Conservation (phyloP, 1,140 invertebrate species). For the Leptopilina boulardi region DNA sequence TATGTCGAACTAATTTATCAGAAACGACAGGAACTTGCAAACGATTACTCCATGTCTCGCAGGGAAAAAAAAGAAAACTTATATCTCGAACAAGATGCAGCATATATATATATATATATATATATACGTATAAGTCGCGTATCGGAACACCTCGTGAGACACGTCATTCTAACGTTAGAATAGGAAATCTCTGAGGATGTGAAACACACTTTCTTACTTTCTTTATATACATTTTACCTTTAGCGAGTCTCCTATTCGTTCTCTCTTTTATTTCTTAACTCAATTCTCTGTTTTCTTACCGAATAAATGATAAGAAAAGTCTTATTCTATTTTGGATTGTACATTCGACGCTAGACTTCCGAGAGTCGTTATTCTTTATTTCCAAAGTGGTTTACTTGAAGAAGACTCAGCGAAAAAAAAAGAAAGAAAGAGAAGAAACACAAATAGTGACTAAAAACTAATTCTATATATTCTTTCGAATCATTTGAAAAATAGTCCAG, state of each 20-base stretch:
- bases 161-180: conserved; percentile 23
- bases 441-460: neutral
- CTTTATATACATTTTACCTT: conserved; percentile 2
- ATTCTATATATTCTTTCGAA: neutral
- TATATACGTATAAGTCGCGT: conserved; percentile 8
- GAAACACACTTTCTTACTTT: neutral
- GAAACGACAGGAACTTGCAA: conserved; percentile 44
- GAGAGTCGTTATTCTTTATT: neutral
- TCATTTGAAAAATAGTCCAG: neutral
- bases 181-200: neutral
- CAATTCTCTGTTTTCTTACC: neutral
- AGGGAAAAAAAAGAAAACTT: neutral
- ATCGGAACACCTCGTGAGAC: neutral
- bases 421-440: neutral
- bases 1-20: conserved; percentile 49
- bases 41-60: conserved; percentile 50
- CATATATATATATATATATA: too few species aligned
- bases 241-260: neutral
- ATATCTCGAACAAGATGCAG: neutral
- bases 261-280: conserved; percentile 1
- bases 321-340: neutral
- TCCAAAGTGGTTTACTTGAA: neutral
- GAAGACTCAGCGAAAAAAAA: too few species aligned
- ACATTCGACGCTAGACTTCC: neutral
- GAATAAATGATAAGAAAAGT: conserved; percentile 11